phyloP scores from a whole-genome alignment of 2,113 vertebrate species.

The Siniperca knerii region DNA sequence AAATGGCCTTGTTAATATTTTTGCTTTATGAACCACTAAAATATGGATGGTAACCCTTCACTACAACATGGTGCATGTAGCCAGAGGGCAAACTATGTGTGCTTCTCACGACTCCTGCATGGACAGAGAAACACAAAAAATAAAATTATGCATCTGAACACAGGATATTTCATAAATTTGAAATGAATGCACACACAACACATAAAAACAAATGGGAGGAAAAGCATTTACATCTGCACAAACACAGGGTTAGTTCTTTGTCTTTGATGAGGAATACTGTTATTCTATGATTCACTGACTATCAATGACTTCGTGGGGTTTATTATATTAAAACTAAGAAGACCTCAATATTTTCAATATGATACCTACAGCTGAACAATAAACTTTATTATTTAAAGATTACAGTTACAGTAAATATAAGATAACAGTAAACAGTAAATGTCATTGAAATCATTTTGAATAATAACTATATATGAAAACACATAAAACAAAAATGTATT shows the following conservation, averaged over 20 bases:
- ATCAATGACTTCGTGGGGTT: neutral
- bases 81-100: neutral
- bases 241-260: neutral
- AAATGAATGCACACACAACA: neutral
- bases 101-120: neutral
- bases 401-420: too few relatives aligned
- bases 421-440: neutral
- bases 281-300: neutral
- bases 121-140: neutral
- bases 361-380: neutral
- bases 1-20: neutral
- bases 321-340: neutral
- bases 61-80: neutral
- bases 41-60: neutral
- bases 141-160: neutral
- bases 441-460: neutral
- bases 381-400: neutral
- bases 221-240: neutral
- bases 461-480: neutral
- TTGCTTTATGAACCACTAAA: neutral
- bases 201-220: neutral
- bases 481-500: neutral
- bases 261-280: neutral
- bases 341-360: neutral
- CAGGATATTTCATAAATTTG: conserved; percentile 14